Conservation (phyloP, 2,888 invertebrate species). For the Cetonia aurata region DNA sequence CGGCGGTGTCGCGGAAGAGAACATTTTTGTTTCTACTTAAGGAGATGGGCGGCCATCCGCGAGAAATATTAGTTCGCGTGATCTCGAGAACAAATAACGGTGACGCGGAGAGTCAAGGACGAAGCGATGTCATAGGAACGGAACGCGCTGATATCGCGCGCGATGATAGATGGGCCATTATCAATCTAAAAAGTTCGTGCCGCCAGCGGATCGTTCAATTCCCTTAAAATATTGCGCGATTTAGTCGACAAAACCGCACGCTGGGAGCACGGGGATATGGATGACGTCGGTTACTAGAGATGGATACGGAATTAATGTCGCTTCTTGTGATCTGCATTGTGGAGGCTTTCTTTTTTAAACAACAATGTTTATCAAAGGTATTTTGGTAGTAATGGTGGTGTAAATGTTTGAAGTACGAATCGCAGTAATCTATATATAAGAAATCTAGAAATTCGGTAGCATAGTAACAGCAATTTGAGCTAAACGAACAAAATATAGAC, state of each 20-base stretch:
- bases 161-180: constrained; percentile 32
- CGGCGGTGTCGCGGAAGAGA: too few relatives aligned
- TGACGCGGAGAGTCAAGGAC: constrained; percentile 1
- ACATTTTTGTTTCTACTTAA: too few relatives aligned
- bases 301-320: constrained; percentile 6
- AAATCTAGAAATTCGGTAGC: too few relatives aligned
- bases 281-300: constrained; percentile 3
- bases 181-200: constrained; percentile 34
- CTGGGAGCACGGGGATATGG: neutral
- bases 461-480: too few relatives aligned
- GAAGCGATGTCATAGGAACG: neutral
- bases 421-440: too few relatives aligned
- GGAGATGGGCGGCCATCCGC: too few relatives aligned
- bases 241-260: constrained; percentile 19
- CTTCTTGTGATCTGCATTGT: too few relatives aligned
- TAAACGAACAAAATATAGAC: too few relatives aligned
- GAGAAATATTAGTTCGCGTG: constrained; percentile 5
- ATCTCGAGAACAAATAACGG: constrained; percentile 12
- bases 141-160: neutral
- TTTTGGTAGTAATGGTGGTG: too few relatives aligned
- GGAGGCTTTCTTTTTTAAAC: too few relatives aligned
- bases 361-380: too few relatives aligned
- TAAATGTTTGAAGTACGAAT: too few relatives aligned
- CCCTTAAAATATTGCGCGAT: constrained; percentile 21
- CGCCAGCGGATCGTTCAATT: constrained; percentile 34